Evolutionary conservation across 2,888 invertebrate genomes (phyloP).

Genomic region (Drosophila melanosoma): DNA sequence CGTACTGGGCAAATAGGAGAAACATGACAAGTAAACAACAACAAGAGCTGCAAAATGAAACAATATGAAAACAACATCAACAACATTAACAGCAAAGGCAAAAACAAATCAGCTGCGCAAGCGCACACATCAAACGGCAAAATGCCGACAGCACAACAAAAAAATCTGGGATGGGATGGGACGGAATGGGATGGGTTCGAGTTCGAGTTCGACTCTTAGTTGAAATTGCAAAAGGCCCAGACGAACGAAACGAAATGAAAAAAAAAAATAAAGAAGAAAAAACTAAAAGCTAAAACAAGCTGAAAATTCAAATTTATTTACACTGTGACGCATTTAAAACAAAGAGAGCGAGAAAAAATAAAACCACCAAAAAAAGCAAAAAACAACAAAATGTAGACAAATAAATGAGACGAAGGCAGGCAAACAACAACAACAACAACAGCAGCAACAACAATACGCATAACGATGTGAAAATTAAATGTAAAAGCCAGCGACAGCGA

Average conservation of each 20-base stretch:
- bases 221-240: constrained; percentile 62
- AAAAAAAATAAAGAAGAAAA: constrained; percentile 6
- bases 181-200: constrained; percentile 27
- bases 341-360: constrained; percentile 68
- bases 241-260: constrained; percentile 24
- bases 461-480: constrained; percentile 81
- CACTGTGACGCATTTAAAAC: constrained; percentile 81
- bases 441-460: constrained; percentile 47
- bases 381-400: constrained; percentile 65
- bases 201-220: constrained; percentile 37
- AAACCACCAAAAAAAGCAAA: constrained; percentile 29
- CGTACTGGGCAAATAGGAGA: constrained; percentile 53
- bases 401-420: constrained; percentile 70
- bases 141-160: constrained; percentile 61
- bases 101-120: constrained; percentile 80
- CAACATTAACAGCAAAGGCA: constrained; percentile 65
- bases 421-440: constrained; percentile 32
- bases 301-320: constrained; percentile 82
- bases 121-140: constrained; percentile 77
- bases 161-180: not conserved
- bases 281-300: constrained; percentile 79
- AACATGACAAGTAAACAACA: constrained; percentile 57
- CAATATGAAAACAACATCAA: constrained; percentile 72
- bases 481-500: constrained; percentile 45
- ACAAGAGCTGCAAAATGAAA: constrained; percentile 73